Conservation (phyloP, 2,113 vertebrate species). For the Nipponia nippon region DNA sequence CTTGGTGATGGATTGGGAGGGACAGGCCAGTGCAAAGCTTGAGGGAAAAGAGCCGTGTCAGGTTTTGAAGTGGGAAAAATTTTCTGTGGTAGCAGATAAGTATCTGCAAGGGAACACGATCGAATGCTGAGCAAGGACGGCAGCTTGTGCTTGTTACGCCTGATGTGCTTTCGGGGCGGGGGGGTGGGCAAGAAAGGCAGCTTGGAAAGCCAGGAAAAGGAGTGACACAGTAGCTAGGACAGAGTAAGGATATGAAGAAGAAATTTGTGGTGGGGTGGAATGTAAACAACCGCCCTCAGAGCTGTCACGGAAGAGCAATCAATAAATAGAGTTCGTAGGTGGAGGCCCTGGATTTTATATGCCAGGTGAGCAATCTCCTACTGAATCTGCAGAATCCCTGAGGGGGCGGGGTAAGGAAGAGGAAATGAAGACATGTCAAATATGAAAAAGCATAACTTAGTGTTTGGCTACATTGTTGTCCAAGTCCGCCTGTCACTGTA, state of each 20-base stretch:
- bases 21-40: background rate
- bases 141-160: background rate
- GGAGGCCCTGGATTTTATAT: background rate
- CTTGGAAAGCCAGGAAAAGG: background rate
- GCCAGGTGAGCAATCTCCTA: slow-evolving; percentile 6
- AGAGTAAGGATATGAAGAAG: background rate
- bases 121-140: background rate
- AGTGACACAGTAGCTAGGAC: background rate
- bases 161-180: rapidly evolving
- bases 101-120: background rate
- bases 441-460: background rate
- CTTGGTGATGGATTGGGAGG: background rate
- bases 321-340: background rate
- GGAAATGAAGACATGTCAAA: slow-evolving; percentile 28
- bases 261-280: background rate
- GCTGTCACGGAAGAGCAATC: background rate
- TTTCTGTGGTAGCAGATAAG: background rate
- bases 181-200: background rate
- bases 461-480: background rate
- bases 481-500: background rate
- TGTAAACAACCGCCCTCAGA: background rate
- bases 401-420: background rate
- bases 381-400: background rate
- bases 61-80: background rate
- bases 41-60: background rate